A percentile compares a stretch with the other conserved stretches of the same genome.
Evolutionary conservation across 2,888 invertebrate genomes (phyloP).

Genomic region (Micoletzkya japonica): DNA sequence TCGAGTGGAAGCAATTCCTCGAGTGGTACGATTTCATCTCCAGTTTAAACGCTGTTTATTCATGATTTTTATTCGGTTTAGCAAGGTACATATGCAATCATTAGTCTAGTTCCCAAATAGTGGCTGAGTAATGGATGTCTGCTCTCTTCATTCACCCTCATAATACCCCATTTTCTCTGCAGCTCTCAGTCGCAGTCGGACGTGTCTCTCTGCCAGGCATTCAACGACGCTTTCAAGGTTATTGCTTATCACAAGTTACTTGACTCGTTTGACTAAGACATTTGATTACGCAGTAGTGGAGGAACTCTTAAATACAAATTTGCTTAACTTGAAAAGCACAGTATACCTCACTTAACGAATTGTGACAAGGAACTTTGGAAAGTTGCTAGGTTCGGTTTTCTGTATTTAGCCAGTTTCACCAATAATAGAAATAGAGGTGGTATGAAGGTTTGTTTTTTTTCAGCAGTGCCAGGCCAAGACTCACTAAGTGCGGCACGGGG

Average conservation of each 20-base stretch:
- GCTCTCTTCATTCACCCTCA: not conserved
- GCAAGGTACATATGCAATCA: not conserved
- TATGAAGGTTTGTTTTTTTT: not conserved
- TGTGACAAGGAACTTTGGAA: not conserved
- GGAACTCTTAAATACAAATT: too few relatives aligned
- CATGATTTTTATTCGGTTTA: not conserved
- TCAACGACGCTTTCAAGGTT: slow-evolving; percentile 87
- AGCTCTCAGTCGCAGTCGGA: slow-evolving; percentile 70
- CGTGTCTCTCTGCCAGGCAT: slow-evolving; percentile 88
- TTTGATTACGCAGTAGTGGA: too few relatives aligned
- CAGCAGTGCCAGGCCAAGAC: slow-evolving; percentile 2
- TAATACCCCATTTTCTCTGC: slow-evolving; percentile 31
- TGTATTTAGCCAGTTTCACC: not conserved
- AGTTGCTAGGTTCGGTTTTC: not conserved
- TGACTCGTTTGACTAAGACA: too few relatives aligned
- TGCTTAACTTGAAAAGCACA: not conserved
- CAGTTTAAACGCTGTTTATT: not conserved
- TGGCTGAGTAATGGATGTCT: not conserved
- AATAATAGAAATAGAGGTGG: too few relatives aligned
- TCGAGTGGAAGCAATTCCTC: slow-evolving; percentile 93
- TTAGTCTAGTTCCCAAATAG: not conserved
- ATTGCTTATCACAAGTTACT: too few relatives aligned
- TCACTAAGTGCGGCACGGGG: not conserved
- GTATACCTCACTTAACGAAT: not conserved
- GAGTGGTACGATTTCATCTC: slow-evolving; percentile 74